phyloP scores from a whole-genome alignment of 2,797 vertebrate species.

The Hippoglossus hippoglossus region DNA sequence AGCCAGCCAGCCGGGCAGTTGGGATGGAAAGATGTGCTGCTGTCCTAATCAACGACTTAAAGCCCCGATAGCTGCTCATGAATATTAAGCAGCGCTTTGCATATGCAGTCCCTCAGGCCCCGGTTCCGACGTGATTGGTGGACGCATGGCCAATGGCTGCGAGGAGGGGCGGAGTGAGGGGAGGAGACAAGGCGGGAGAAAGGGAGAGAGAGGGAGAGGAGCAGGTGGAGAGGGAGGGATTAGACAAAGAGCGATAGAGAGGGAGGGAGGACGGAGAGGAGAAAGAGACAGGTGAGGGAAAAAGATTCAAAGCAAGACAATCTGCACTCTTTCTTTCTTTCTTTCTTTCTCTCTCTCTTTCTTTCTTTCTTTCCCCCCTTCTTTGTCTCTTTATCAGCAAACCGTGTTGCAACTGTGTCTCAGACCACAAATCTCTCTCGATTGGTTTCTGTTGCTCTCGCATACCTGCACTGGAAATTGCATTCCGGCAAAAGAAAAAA shows the following conservation, averaged over 20 bases:
- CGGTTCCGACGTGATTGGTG: constrained; percentile 87
- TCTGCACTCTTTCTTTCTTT: constrained; percentile 54
- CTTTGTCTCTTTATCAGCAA: constrained; percentile 6
- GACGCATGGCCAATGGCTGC: constrained; percentile 82
- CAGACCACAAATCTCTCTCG: constrained; percentile 11
- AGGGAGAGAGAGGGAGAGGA: constrained; percentile 66
- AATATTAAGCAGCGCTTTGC: constrained; percentile 97
- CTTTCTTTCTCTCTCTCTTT: constrained; percentile 17
- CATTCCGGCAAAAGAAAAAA: background rate
- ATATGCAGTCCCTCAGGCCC: constrained; percentile 94
- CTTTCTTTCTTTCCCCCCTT: constrained; percentile 18
- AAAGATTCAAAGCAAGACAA: constrained; percentile 79
- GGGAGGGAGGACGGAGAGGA: constrained; percentile 59
- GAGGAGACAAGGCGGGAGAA: constrained; percentile 65
- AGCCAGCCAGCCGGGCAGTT: constrained; percentile 86
- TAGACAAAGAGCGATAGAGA: constrained; percentile 72
- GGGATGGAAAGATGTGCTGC: constrained; percentile 95
- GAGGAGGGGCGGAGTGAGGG: constrained; percentile 76
- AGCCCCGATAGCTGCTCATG: constrained; percentile 97
- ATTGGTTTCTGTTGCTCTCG: background rate
- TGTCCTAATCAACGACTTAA: constrained; percentile 99
- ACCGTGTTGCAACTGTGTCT: background rate
- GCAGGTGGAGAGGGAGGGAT: constrained; percentile 80
- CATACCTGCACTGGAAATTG: background rate
- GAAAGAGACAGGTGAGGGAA: constrained; percentile 74